Percentiles rank a stretch among this genome's conserved stretches.
phyloP scores from a whole-genome alignment of 2,113 vertebrate genomes.

The Bungarus multicinctus region DNA sequence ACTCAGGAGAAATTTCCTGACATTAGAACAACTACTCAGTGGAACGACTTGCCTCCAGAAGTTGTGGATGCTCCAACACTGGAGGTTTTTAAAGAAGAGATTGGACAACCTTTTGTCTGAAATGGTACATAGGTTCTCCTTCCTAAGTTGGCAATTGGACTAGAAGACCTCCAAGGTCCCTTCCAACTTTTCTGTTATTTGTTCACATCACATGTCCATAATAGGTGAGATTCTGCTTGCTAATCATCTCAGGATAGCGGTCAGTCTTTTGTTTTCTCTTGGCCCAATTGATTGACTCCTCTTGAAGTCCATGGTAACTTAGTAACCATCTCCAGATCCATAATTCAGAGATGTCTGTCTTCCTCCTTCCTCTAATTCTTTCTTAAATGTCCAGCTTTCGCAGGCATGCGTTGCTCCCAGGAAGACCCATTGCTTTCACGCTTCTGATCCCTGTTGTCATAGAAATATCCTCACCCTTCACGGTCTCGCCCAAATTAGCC shows the following conservation, averaged over 20 bases:
- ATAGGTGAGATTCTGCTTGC: background rate
- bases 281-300: background rate
- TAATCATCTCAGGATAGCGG: background rate
- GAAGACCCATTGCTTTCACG: background rate
- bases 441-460: background rate
- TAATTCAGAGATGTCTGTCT: background rate
- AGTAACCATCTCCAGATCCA: background rate
- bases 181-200: background rate
- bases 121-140: too few species aligned
- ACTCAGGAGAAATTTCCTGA: too few species aligned
- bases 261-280: background rate
- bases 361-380: background rate
- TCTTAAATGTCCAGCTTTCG: background rate
- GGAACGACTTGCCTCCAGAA: too few species aligned
- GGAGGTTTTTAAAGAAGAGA: too few species aligned
- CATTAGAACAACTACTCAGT: too few species aligned
- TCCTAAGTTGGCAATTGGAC: too few species aligned
- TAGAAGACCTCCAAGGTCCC: too few species aligned
- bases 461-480: background rate
- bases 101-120: too few species aligned
- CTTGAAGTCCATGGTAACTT: background rate
- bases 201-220: background rate
- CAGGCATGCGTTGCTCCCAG: background rate
- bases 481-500: background rate
- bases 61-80: too few species aligned